Base-by-base conservation (phyloP, 1,140 invertebrate genomes). In the Drosophila yakuba region DNA sequence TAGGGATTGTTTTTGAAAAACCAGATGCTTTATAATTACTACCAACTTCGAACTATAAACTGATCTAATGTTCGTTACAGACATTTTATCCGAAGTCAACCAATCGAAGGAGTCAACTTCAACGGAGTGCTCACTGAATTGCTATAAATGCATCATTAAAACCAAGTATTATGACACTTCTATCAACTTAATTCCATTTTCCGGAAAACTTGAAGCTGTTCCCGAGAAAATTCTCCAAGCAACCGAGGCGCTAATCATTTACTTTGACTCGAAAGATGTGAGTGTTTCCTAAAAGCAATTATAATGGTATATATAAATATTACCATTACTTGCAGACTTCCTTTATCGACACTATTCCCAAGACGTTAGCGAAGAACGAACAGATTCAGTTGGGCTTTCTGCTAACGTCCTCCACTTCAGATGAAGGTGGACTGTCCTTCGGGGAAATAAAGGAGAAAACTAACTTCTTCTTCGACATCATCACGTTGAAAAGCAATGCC, bases 371-470 rank as follows among this genome's bases (percentile, higher is more conserved):
- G 11, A 56, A 51, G 15, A 41, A 59, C 5, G 61, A 76, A 20
- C 57, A 84, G 25, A 80, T 83, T n/a, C 63, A 84, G 17, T 36
- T 83, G 32, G 80, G 80, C 1, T 83, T 83, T 20, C 73, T 83
- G n/a, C 15, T 80, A 14, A 83, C 80, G 36, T 57, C 72, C 3
- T 44, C 62, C 20, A 25, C 39, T 1, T 44, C 44, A 5, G 55
- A 50, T 3, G 61, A 59, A 15, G 45, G 62, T 43, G 71, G 68
- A 48, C 12, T 84, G 7, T 75, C 76, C 12, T 45, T 71, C 20
- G 72, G 74, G 0, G 72, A 76, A 20, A 44, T 83, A 3, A 76
- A 66, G 17, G 64, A 84, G 35, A 41, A 28, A 2, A 66, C 72
- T 14, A 76, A 80, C 69, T 52, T 80, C 36, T 59, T 76, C 8